Evolutionary conservation across 2,113 vertebrate genomes (phyloP).

Genomic region (Hymenochirus boettgeri): DNA sequence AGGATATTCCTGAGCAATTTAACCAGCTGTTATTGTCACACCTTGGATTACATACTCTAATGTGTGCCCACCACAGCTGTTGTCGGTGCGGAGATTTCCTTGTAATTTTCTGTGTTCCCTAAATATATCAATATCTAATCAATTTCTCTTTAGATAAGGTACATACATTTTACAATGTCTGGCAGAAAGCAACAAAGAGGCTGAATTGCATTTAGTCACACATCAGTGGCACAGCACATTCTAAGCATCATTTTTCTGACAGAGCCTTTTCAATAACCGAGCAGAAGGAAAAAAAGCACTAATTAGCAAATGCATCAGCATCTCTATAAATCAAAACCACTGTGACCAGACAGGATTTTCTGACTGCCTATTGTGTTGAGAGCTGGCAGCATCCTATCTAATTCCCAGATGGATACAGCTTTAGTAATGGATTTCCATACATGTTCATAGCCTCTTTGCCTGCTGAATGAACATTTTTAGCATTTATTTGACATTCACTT

Average conservation of each 20-base stretch:
- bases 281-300: constrained; percentile 34
- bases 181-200: constrained; percentile 27
- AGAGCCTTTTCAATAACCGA: constrained; percentile 35
- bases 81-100: constrained; percentile 7
- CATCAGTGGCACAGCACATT: constrained; percentile 20
- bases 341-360: constrained; percentile 40
- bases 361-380: constrained; percentile 32
- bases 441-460: constrained; percentile 29
- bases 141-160: constrained; percentile 28
- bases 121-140: constrained; percentile 30
- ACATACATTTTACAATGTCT: constrained; percentile 38
- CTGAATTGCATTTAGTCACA: constrained; percentile 34
- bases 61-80: constrained; percentile 10
- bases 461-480: constrained; percentile 36
- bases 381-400: constrained; percentile 41
- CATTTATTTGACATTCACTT: constrained; percentile 38
- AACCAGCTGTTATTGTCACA: constrained; percentile 7
- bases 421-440: constrained; percentile 35
- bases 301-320: constrained; percentile 24
- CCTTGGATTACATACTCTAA: constrained; percentile 1
- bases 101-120: neutral
- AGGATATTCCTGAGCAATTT: neutral
- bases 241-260: constrained; percentile 8
- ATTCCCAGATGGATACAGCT: constrained; percentile 43
- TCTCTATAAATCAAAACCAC: constrained; percentile 38